Base-by-base conservation (phyloP, 2,797 vertebrate genomes). In the Myotis myotis region DNA sequence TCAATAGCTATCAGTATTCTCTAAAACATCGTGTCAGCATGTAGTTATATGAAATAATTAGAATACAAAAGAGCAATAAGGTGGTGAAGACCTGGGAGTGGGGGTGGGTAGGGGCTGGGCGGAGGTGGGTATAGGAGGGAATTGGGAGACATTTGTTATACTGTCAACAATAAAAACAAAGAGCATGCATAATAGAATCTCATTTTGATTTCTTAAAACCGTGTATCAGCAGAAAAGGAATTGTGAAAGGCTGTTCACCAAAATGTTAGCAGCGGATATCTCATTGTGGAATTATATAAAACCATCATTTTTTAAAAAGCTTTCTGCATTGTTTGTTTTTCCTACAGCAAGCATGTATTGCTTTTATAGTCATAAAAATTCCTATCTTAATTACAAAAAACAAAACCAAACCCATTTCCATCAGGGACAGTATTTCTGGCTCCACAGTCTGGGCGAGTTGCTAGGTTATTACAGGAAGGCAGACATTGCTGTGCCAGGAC, bases 1-100 rank as follows among this genome's bases (percentile, higher is more conserved):
- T 84, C 22, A 68, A 25, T 12, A 76, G 41, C 38, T 49, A 68
- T 44, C 30, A 25, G 0, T 71, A 71, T 86, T 60, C 47, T 76
- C 44, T 75, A 88, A 89, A 80, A 44, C 30, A 68, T 81, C 51
- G 64, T 83, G 41, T 53, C 41, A 93, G 51, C 17, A 53, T 88
- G 80, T 0, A 62, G 28, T 41, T 94, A 64, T 15, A 2, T 41
- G 33, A 71, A 79, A 93, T 64, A 66, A 49, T 71, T 51, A 55
- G 13, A n/a, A 76, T 96, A 87, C 12, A 81, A 87, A 72, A 83
- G 44, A 76, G 9, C 60, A 33, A 62, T 62, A 62, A 28, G 28
- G 60, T 62, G 12, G 60, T 62, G 60, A 62, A 62, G 60, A 62
- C 60, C 25, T 62, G 60, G 28, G 57, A 1, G 25, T 11, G 4